phyloP scores from a whole-genome alignment of 2,797 vertebrate genomes.

The Danio aesculapii region DNA sequence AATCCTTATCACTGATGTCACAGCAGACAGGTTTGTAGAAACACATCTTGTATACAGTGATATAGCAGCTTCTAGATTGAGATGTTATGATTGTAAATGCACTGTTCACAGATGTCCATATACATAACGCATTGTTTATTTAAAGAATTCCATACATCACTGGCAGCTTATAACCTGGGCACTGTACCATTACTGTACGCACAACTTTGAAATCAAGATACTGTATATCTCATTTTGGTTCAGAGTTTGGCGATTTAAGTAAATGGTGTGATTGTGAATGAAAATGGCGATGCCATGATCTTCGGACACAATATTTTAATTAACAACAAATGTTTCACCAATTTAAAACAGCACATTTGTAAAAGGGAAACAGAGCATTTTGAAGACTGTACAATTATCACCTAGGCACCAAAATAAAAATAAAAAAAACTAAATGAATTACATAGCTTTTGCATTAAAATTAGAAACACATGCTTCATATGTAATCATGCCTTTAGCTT shows the following conservation, averaged over 20 bases:
- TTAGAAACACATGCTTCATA: too few species aligned
- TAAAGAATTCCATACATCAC: background rate
- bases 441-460: too few species aligned
- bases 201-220: background rate
- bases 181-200: background rate
- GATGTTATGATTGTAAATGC: slow-evolving; percentile 2
- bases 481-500: too few species aligned
- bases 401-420: too few species aligned
- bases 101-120: background rate
- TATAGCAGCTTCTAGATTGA: background rate
- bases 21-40: background rate
- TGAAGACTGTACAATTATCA: background rate
- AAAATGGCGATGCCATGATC: too few species aligned
- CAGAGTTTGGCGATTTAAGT: background rate
- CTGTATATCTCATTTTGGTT: background rate
- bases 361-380: background rate
- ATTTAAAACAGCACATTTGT: background rate
- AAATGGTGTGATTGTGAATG: too few species aligned
- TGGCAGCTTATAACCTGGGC: background rate
- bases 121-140: background rate
- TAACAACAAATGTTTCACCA: background rate
- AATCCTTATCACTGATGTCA: background rate
- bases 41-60: background rate
- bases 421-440: too few species aligned
- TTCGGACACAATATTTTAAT: too few species aligned